Percentiles rank a stretch among this genome's conserved stretches.
Conservation (phyloP, 2,797 vertebrate genomes). For the Sylvia borin region DNA sequence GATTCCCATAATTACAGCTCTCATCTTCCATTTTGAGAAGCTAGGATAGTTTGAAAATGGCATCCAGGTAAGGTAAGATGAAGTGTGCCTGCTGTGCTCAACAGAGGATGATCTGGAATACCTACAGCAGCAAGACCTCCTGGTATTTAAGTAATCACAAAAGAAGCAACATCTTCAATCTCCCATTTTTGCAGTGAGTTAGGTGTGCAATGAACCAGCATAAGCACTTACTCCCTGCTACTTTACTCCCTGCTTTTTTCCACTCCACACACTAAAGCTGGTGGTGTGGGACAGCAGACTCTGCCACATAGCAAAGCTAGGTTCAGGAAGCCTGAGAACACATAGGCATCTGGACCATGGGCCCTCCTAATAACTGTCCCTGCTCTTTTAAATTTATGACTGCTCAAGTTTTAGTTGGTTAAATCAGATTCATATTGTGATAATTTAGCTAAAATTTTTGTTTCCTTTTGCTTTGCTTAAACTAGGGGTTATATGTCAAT, state of each 20-base stretch:
- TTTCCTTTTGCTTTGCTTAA: not conserved
- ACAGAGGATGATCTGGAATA: not conserved
- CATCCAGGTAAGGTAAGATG: not conserved
- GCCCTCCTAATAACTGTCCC: not conserved
- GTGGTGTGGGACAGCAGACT: not conserved
- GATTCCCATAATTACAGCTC: not conserved
- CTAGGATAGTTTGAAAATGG: not conserved
- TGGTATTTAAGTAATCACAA: not conserved
- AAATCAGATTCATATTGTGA: not conserved
- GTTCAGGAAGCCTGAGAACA: not conserved
- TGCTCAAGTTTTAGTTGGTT: not conserved
- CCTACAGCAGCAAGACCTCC: not conserved
- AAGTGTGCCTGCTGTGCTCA: not conserved
- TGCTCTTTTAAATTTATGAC: not conserved
- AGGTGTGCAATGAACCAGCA: not conserved
- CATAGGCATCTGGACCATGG: fast-evolving
- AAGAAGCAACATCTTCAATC: not conserved
- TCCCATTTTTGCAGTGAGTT: not conserved
- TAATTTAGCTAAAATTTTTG: not conserved
- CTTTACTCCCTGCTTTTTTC: not conserved
- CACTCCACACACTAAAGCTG: not conserved
- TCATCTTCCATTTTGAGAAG: not conserved
- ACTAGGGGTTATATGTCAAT: not conserved
- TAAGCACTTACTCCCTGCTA: not conserved
- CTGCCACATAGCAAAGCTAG: fast-evolving